phyloP scores from a whole-genome alignment of 1,140 invertebrate species.

The Diachasmimorpha longicaudata region DNA sequence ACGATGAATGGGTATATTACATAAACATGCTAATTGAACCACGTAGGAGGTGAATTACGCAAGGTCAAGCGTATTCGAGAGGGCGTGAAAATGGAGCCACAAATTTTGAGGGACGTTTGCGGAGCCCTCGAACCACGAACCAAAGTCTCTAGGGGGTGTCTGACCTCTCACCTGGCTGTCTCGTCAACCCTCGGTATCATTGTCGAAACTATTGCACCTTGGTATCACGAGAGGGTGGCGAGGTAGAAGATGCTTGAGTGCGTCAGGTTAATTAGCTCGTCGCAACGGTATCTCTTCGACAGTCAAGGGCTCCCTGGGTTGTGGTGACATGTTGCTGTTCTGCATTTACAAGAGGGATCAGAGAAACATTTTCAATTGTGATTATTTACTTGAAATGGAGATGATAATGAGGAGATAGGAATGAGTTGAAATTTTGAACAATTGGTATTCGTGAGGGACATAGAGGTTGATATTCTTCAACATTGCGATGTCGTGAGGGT shows the following conservation, averaged over 20 bases:
- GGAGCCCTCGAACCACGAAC: not conserved
- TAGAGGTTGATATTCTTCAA: no score
- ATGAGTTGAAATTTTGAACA: no score
- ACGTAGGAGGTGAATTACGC: not conserved
- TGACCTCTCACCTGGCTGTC: not conserved
- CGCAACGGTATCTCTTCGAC: not conserved
- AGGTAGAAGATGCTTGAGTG: not conserved
- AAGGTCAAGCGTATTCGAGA: conserved; percentile 30
- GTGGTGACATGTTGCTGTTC: no score
- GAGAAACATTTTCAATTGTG: no score
- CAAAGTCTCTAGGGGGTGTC: not conserved
- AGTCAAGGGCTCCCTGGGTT: not conserved
- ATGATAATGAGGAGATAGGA: no score
- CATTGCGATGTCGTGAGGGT: no score
- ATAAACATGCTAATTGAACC: not conserved
- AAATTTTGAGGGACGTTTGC: not conserved
- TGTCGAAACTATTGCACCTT: not conserved
- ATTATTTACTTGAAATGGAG: no score
- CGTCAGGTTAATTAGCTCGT: not conserved
- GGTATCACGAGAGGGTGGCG: not conserved
- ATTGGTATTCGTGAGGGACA: no score
- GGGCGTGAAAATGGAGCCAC: conserved; percentile 9
- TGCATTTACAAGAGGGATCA: no score
- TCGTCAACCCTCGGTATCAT: not conserved
- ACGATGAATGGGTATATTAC: not conserved